These are phyloP conservation scores for Orchestia grillus DNA, from an alignment of 1,140 invertebrate species.

Conservation along the genomic window DNA sequence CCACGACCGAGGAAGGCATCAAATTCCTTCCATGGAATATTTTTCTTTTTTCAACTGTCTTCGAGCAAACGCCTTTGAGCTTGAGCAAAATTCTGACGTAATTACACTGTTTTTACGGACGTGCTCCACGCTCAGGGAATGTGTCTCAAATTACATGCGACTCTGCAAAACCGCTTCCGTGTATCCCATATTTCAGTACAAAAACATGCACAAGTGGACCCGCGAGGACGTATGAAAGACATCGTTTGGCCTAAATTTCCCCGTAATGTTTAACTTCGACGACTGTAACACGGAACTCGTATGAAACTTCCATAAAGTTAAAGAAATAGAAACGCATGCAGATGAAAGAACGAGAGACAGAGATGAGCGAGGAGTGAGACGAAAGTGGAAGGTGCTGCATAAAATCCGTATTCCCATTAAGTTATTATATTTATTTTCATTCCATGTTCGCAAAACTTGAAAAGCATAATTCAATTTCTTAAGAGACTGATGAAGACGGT, in stretches of 20 bases:
- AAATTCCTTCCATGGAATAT: slow-evolving; percentile 9
- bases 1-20: background rate
- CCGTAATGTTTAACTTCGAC: background rate
- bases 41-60: background rate
- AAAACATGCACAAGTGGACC: background rate
- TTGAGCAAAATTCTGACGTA: background rate
- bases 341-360: background rate
- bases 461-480: no score
- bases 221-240: background rate
- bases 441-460: no score
- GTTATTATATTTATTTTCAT: no score
- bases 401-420: no score
- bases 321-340: no score
- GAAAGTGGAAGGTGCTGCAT: no score
- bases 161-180: background rate
- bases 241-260: background rate
- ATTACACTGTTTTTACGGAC: background rate
- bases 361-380: background rate
- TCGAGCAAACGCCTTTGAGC: background rate
- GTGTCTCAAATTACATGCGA: background rate
- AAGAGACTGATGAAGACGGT: no score
- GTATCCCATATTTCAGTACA: background rate
- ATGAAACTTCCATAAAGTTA: background rate
- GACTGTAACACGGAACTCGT: background rate
- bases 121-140: background rate